Base-by-base conservation (phyloP, 2,797 vertebrate genomes). In the Sciaenops ocellatus region DNA sequence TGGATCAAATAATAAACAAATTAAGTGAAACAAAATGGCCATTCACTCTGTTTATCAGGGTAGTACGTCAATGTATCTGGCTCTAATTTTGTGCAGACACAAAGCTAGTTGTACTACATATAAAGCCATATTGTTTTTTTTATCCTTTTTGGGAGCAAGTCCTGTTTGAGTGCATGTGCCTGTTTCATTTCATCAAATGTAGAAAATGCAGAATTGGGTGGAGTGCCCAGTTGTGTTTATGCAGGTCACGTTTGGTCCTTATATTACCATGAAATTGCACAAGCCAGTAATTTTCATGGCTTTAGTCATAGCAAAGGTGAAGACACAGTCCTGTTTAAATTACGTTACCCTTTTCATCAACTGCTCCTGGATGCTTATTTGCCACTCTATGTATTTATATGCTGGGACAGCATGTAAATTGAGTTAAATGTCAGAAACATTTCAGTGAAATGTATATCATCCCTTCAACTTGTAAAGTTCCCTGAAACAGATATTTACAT, bases 191-290 rank as follows among this genome's bases (percentile, higher is more conserved):
- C 61, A 60, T 22, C 16, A 54, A 52, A 48, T 13, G 3, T 8
- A 11, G 28, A 30, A 5, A 30, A 5, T 41, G 11, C 50, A 30
- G 28, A 3, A 9, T 5, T 68, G 62, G 68, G 48, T 66, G 61
- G 67, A 67, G 28, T 55, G 6, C 34, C 18, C 26, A 20, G 47
- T 16, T 18, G 30, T 71, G 66, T 71, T 75, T 62, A 28, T 67
- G 26, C 38, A 73, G 56, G 38, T 72, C 11, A 22, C 17, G 41
- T 24, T 18, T 15, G 41, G 41, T 55, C 6, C 51, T 69, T 26
- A 41, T 51, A 46, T 66, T 71, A 22, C 17, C 56, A 48, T 64
- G 16, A 59, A 71, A 22, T 20, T 38, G 7, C 12, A 3, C 7
- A 17, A 46, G 18, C n/a, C 11, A 38, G 41, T 50, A 2, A 81